These are phyloP conservation scores for Stenichneumon culpator DNA, from an alignment of 2,888 invertebrate species.

Conservation along the genomic window DNA sequence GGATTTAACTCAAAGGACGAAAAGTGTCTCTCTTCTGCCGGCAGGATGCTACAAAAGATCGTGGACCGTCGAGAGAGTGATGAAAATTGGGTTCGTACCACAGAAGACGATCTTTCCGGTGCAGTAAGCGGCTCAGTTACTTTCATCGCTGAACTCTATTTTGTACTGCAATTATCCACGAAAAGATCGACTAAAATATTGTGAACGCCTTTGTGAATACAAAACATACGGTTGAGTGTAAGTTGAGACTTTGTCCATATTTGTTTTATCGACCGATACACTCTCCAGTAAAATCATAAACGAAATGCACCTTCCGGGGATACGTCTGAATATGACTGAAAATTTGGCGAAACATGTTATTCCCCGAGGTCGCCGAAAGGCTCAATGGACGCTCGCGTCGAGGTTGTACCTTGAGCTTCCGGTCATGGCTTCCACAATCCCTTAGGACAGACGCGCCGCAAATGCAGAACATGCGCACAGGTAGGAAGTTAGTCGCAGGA, in stretches of 20 bases:
- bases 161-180: slow-evolving; percentile 2
- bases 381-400: background rate
- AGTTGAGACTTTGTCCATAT: background rate
- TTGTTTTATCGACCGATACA: slow-evolving; percentile 6
- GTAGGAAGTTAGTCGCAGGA: slow-evolving; percentile 24
- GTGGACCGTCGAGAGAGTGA: slow-evolving; percentile 12
- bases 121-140: slow-evolving; percentile 77
- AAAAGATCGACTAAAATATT: background rate
- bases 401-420: slow-evolving; percentile 35
- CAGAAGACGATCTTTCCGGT: slow-evolving; percentile 50
- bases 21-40: slow-evolving; percentile 24
- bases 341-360: slow-evolving; percentile 43
- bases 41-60: slow-evolving; percentile 19
- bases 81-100: slow-evolving; percentile 17
- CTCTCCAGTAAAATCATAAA: slow-evolving; percentile 43
- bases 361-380: slow-evolving; percentile 20
- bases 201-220: background rate
- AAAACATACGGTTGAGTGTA: background rate
- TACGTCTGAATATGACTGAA: slow-evolving; percentile 22
- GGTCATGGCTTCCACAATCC: slow-evolving; percentile 54
- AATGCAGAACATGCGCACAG: slow-evolving; percentile 21
- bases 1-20: slow-evolving; percentile 59
- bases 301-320: slow-evolving; percentile 27
- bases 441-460: slow-evolving; percentile 56
- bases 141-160: slow-evolving; percentile 62